Conservation (phyloP, 1,140 invertebrate species). For the Drosophila sulfurigaster region DNA sequence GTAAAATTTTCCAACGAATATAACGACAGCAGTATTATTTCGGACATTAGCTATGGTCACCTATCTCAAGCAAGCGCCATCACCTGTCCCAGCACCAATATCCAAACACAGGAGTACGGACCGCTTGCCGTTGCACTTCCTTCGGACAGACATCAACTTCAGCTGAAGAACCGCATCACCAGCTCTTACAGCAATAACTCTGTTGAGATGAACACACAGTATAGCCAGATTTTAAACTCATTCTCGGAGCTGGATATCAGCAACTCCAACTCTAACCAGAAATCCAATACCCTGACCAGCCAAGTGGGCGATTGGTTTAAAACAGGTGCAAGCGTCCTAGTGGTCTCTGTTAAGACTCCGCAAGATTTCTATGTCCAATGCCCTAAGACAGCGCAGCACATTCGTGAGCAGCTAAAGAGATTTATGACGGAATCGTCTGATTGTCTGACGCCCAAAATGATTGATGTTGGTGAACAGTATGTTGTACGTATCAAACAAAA, state of each 20-base stretch:
- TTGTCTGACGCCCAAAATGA: background rate
- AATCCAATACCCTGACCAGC: background rate
- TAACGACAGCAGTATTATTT: background rate
- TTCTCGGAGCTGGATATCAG: constrained; percentile 46
- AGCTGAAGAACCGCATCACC: background rate
- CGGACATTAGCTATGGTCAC: background rate
- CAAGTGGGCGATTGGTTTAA: constrained; percentile 44
- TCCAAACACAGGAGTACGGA: background rate
- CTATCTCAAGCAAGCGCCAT: background rate
- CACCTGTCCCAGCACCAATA: background rate
- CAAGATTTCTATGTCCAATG: constrained; percentile 65
- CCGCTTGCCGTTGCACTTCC: background rate
- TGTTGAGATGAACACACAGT: background rate
- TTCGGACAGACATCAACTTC: background rate
- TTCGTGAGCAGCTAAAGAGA: constrained; percentile 32
- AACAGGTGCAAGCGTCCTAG: constrained; percentile 32
- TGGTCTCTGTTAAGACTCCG: constrained; percentile 45
- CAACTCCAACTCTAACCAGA: background rate
- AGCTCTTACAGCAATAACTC: constrained; percentile 1
- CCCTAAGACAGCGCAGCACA: background rate
- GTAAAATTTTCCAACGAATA: constrained; percentile 31
- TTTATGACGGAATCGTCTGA: background rate
- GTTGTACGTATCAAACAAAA: constrained; percentile 14
- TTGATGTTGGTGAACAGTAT: constrained; percentile 55
- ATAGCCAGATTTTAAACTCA: constrained; percentile 9